Percentiles rank a stretch among this genome's conserved stretches.
These are phyloP conservation scores for Spilogale gracilis DNA, from an alignment of 2,113 vertebrate genomes.

Conservation along the genomic window DNA sequence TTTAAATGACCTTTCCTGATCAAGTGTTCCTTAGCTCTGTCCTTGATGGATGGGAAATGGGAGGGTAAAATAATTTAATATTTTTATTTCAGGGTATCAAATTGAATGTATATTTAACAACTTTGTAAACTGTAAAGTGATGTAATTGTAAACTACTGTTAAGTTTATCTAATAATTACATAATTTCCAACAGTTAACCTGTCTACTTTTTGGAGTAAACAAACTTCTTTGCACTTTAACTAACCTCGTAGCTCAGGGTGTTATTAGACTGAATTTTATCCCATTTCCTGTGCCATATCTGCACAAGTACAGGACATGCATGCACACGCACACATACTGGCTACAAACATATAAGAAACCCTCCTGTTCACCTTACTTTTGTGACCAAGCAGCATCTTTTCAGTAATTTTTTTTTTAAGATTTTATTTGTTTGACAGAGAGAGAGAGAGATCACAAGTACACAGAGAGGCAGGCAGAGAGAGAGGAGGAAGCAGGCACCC, in stretches of 20 bases:
- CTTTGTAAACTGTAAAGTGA: constrained; percentile 76
- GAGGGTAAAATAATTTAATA: constrained; percentile 48
- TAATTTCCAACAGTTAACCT: constrained; percentile 77
- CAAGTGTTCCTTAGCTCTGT: constrained; percentile 49
- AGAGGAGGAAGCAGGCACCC: too few species aligned
- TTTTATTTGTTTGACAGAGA: too few species aligned
- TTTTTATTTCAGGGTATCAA: constrained; percentile 66
- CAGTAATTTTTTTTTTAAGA: constrained; percentile 61
- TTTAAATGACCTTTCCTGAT: constrained; percentile 52
- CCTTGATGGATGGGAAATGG: constrained; percentile 39
- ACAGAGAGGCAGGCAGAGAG: too few species aligned
- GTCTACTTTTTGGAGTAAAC: constrained; percentile 80
- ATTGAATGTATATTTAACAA: constrained; percentile 74
- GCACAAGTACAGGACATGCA: background rate
- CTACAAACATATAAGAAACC: background rate
- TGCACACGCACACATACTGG: background rate
- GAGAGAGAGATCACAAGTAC: too few species aligned
- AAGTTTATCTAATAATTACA: constrained; percentile 78
- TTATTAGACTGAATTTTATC: constrained; percentile 12
- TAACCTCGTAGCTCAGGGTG: background rate
- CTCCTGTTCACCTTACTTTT: background rate
- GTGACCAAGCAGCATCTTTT: constrained; percentile 26
- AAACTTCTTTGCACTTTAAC: constrained; percentile 49
- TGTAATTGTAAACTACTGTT: constrained; percentile 79
- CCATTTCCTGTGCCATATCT: constrained; percentile 49